Base-by-base conservation (phyloP, 2,797 vertebrate genomes). In the Vespertilio murinus region DNA sequence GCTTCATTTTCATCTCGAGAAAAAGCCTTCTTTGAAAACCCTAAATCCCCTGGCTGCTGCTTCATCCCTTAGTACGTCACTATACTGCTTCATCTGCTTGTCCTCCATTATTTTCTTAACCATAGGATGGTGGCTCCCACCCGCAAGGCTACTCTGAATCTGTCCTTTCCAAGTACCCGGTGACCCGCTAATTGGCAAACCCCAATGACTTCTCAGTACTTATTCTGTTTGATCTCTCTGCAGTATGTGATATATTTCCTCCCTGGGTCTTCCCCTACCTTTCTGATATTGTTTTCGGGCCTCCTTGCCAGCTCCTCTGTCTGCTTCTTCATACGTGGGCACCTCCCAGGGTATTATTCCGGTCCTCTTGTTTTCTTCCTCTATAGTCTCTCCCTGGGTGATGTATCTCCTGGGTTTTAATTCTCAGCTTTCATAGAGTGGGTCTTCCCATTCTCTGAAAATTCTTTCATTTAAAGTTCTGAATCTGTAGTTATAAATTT, bases 391-490 rank as follows among this genome's bases (percentile, higher is more conserved):
- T 88, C 64, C 30, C 42, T 40, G 30, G 47, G 49, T n/a, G 70
- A 84, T 30, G 52, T 73, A 18, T 59, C 45, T 84, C 49, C 87
- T 16, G 49, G 47, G 47, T 4, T 92, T 96, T 65, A 92, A 45
- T 33, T 87, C 49, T 94, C 45, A 88, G 33, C 40, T 94, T 90
- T 88, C 88, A 64, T 40, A 86, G 18, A 73, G 42, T 38, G 23
- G 8, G 35, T 86, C 45, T 89, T 89, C 33, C 54, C 18, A 17
- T 33, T 40, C 20, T 95, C 47, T 81, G 20, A 33, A 73, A 88
- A 93, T 47, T 22, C 61, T 90, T 86, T 80, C 64, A 78, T 73
- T 35, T 65, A 69, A 93, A 77, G 33, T 49, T 74, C n/a, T 91
- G 28, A 82, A 69, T 14, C 30, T 81, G 23, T 18, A 30, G 38